Evolutionary conservation across 1,140 invertebrate genomes (phyloP).

Genomic region (Hycleus cichorii): DNA sequence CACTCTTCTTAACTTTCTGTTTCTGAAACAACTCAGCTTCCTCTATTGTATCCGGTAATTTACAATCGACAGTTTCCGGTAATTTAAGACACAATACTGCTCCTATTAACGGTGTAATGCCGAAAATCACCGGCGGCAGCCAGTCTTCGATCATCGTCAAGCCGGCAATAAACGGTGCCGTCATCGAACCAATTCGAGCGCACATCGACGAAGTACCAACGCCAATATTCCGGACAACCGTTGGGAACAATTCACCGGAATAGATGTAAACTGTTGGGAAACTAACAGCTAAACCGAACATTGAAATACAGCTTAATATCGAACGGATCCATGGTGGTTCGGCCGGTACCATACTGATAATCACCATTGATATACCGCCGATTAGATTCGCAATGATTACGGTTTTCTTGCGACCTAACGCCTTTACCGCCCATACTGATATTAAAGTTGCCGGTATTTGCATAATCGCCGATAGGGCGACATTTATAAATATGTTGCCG

Average conservation of each 20-base stretch:
- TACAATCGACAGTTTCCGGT: conserved; percentile 66
- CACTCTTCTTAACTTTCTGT: too few species aligned
- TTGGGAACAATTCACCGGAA: conserved; percentile 61
- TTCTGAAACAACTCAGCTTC: conserved; percentile 53
- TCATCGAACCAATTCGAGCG: conserved; percentile 59
- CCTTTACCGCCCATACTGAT: conserved; percentile 57
- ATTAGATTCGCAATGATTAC: conserved; percentile 54
- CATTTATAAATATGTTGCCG: conserved; percentile 65
- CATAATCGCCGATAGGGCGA: conserved; percentile 59
- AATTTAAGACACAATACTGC: conserved; percentile 57
- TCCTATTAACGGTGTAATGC: conserved; percentile 54
- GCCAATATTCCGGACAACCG: conserved; percentile 58
- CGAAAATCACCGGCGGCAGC: conserved; percentile 63
- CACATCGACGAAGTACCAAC: conserved; percentile 60
- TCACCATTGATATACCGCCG: conserved; percentile 55
- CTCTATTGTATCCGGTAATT: conserved; percentile 68
- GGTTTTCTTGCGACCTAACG: conserved; percentile 56
- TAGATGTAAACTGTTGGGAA: conserved; percentile 63
- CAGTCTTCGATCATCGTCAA: conserved; percentile 41
- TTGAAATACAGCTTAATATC: conserved; percentile 55
- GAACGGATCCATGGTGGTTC: conserved; percentile 45
- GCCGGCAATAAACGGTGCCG: conserved; percentile 54
- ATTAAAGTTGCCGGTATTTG: conserved; percentile 62
- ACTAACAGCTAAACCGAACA: conserved; percentile 58
- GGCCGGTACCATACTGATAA: conserved; percentile 49